Evolutionary conservation across 1,140 invertebrate species (phyloP), one percentile per base, ranked within the genome.

Genomic region (Aphaenogaster ashmeadi): DNA sequence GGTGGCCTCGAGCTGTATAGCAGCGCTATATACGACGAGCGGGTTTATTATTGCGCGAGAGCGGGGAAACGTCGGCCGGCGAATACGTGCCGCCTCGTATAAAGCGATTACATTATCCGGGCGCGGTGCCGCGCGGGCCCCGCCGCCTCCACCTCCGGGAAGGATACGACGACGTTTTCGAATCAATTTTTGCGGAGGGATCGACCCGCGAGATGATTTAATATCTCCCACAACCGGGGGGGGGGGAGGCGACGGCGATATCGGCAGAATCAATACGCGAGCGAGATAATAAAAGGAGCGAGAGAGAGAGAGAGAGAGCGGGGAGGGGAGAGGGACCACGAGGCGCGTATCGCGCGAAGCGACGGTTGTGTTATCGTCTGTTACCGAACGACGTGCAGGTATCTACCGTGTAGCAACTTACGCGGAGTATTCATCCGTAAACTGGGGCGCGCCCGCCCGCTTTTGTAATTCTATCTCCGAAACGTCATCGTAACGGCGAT

Each of bases 381-480:
- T n/a, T 54, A 60, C 38, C 56, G 74, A 88, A 67, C 74, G 87
- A 38, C 50, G 9, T 15, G 54, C 21, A 11, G 33, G 47, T 89
- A 89, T 79, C 64, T 79, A 66, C 81, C 58, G 38, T 38, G 21
- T 47, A 33, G 54, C 15, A 52, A 74, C 54, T 27, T 33, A 36
- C n/a, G 71, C 15, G 8, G 67, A 9, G 75, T 81, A 87, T 79
- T 86, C 81, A 77, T 36, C 87, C 67, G 77, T 81, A 64, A 90
- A 89, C 69, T 89, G 88, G 89, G 88, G 60, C 89, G 33, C 85
- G 88, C 74, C 74, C 74, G 72, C 74, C 11, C 58, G 88, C 88
- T 89, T 89, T 89, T 89, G 87, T 79, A 87, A 87, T 89, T 90
- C 41, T 56, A 41, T 56, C 47, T 69, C 47, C 56, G 71, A 81